Conservation (phyloP, 2,797 vertebrate genomes). For the Hapalemur alaotrensis region DNA sequence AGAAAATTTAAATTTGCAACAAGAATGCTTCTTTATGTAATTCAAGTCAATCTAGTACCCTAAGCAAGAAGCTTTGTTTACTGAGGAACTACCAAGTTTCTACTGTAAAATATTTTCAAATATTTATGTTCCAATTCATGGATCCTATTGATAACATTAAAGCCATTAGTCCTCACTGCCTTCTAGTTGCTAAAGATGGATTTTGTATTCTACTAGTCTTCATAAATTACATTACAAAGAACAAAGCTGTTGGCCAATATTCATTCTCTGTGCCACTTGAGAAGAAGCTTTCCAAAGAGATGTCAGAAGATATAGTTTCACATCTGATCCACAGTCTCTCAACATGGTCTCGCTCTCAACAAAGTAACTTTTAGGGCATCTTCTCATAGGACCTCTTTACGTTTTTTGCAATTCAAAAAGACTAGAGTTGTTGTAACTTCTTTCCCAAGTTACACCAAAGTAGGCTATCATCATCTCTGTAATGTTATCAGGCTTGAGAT, state of each 20-base stretch:
- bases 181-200: not conserved
- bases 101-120: not conserved
- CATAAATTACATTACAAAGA: not conserved
- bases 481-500: not conserved
- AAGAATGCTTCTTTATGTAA: conserved; percentile 21
- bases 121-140: conserved; percentile 7
- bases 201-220: not conserved
- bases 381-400: not conserved
- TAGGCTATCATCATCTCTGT: not conserved
- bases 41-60: not conserved
- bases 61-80: conserved; percentile 19
- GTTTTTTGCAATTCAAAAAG: conserved; percentile 31
- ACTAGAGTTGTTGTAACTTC: not conserved
- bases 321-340: not conserved
- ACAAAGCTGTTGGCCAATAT: not conserved
- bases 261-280: not conserved
- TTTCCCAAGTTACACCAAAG: not conserved
- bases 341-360: not conserved
- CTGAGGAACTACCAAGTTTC: not conserved
- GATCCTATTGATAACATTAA: not conserved
- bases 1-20: conserved; percentile 34
- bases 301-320: not conserved
- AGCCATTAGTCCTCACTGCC: not conserved
- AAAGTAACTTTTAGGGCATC: not conserved
- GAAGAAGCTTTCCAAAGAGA: not conserved